Evolutionary conservation across 1,140 invertebrate species (phyloP), one percentile per base, ranked within the genome.

Genomic region (Pararge aegeria): DNA sequence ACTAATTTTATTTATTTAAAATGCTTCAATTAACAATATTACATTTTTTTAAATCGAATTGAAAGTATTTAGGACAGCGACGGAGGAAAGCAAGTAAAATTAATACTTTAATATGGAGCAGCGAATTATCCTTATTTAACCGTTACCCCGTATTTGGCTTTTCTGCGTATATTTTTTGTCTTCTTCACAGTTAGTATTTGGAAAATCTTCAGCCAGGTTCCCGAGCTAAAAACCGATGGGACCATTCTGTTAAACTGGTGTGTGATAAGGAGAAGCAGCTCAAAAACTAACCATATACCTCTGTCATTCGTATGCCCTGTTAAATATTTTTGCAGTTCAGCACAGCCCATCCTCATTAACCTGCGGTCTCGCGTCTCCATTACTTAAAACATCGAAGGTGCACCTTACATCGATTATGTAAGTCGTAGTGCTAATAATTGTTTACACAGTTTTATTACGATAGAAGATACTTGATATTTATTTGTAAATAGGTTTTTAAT

Each of bases 181-280:
- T 24, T 58, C 49, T 57, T 40, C 38, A 48, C 55, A 58, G 55
- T 58, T 58, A 56, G 3, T 48, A n/a, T 42, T 15, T 29, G 34
- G n/a, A 19, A 1, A 12, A 9, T 38, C 10, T 38, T 15, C 34
- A 38, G 13, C 12, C 38, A 16, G 5, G 38, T 18, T 16, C 13
- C 16, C 38, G 38, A 34, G 30, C 30, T 12, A 34, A 34, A 12
- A 12, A 7, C 30, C 30, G 10, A 34, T 34, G 10, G 30, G 30
- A 12, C 30, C 9, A 12, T 34, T 0, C 10, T 12, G n/a, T n/a
- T 12, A 34, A 1, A 12, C 29, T 30, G 4, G 29, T 30, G 10
- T 12, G 30, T 12, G 3, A 1, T 7, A 34, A 34, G 30, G 2
- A 12, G 30, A 4, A 34, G 30, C 7, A 34, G 30, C 12, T 9